phyloP scores from a whole-genome alignment of 1,140 invertebrate species.

The Marisa cornuarietis region DNA sequence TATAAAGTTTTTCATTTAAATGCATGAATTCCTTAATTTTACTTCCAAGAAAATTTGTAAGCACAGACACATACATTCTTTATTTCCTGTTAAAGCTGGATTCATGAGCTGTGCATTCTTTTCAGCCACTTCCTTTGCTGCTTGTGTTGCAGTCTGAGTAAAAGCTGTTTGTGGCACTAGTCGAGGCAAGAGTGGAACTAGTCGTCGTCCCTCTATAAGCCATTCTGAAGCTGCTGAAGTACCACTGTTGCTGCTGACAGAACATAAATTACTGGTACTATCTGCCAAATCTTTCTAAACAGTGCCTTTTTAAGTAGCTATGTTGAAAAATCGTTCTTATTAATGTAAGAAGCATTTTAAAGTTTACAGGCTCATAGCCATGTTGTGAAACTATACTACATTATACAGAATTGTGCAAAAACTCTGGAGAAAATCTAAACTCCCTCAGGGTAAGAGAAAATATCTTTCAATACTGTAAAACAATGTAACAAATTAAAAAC shows the following conservation, averaged over 20 bases:
- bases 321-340: not conserved
- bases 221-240: conserved; percentile 84
- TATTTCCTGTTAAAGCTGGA: conserved; percentile 56
- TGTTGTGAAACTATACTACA: too few relatives aligned
- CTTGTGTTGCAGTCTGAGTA: conserved; percentile 82
- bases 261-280: too few relatives aligned
- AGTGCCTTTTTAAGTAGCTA: not conserved
- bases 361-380: too few relatives aligned
- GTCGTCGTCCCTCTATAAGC: conserved; percentile 84
- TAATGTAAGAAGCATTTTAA: not conserved
- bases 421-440: not conserved
- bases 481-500: not conserved
- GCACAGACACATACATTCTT: conserved; percentile 47
- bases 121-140: conserved; percentile 67
- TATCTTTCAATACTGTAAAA: not conserved
- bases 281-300: not conserved
- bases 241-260: conserved; percentile 77
- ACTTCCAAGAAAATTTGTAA: too few relatives aligned
- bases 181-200: conserved; percentile 82
- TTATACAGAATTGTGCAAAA: too few relatives aligned
- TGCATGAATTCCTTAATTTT: not conserved
- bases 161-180: conserved; percentile 84
- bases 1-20: not conserved
- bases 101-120: conserved; percentile 58
- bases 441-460: not conserved